phyloP scores from a whole-genome alignment of 2,888 invertebrate genomes.

The Nowickia ferox region DNA sequence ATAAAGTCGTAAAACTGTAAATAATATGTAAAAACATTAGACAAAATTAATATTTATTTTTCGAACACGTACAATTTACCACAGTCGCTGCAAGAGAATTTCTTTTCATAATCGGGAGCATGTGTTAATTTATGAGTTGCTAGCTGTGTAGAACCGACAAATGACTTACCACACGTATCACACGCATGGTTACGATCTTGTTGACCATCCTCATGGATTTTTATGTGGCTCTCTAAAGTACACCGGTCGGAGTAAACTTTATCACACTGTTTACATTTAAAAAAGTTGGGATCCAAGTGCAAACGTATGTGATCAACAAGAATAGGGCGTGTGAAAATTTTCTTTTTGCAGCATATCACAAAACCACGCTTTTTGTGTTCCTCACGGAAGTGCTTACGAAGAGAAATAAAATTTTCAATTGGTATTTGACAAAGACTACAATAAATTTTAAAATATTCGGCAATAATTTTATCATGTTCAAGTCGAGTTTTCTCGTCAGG shows the following conservation, averaged over 20 bases:
- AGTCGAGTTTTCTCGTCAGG: conserved; percentile 70
- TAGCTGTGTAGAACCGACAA: conserved; percentile 77
- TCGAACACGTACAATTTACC: conserved; percentile 76
- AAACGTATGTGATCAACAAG: conserved; percentile 79
- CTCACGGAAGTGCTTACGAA: conserved; percentile 77
- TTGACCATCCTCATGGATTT: conserved; percentile 74
- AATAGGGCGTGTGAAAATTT: conserved; percentile 77
- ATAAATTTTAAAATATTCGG: conserved; percentile 77
- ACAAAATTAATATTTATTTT: background rate
- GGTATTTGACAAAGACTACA: conserved; percentile 77
- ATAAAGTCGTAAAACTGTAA: conserved; percentile 77
- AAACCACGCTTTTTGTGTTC: conserved; percentile 78
- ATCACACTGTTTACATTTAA: conserved; percentile 77
- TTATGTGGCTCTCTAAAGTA: conserved; percentile 76
- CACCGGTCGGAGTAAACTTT: conserved; percentile 77
- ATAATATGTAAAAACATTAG: background rate
- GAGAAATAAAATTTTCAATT: conserved; percentile 77
- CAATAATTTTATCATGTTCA: conserved; percentile 77
- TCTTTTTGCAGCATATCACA: conserved; percentile 78
- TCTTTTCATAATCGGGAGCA: conserved; percentile 79
- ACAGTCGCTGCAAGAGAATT: conserved; percentile 77
- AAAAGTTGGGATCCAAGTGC: conserved; percentile 79
- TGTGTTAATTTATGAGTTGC: conserved; percentile 79
- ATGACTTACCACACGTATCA: conserved; percentile 79
- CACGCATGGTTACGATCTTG: conserved; percentile 77